Conservation (phyloP, 1,140 invertebrate species). For the Tetragonula clypearis region DNA sequence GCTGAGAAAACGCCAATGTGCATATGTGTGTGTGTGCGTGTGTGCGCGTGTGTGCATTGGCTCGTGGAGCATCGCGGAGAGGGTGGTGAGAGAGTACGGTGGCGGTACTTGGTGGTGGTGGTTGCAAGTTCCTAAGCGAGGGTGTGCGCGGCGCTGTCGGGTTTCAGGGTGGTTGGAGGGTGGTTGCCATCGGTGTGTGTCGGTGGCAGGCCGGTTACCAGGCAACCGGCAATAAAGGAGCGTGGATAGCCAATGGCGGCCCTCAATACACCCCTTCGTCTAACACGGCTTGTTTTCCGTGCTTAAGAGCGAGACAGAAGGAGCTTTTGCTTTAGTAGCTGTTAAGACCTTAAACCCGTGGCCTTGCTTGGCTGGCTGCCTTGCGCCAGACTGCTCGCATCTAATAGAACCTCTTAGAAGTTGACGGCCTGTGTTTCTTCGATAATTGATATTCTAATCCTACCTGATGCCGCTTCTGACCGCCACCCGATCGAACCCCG, state of each 20-base stretch:
- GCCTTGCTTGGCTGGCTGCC: slow-evolving; percentile 39
- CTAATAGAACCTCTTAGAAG: slow-evolving; percentile 58
- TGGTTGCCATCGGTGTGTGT: slow-evolving; percentile 69
- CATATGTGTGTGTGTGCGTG: neutral
- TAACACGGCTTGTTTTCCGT: slow-evolving; percentile 79
- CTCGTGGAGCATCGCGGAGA: slow-evolving; percentile 25
- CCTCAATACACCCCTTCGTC: slow-evolving; percentile 79
- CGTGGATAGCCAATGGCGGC: slow-evolving; percentile 81
- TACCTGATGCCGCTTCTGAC: neutral
- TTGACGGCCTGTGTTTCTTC: slow-evolving; percentile 32
- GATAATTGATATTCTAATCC: slow-evolving; percentile 80
- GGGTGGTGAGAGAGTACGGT: slow-evolving; percentile 55
- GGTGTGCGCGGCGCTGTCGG: slow-evolving; percentile 61
- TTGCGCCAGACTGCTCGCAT: slow-evolving; percentile 34
- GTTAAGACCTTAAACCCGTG: slow-evolving; percentile 78
- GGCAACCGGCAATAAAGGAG: slow-evolving; percentile 80
- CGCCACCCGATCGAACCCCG: neutral
- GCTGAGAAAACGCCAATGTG: neutral
- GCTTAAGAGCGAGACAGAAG: slow-evolving; percentile 77
- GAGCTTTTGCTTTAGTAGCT: slow-evolving; percentile 81
- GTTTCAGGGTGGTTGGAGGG: slow-evolving; percentile 54
- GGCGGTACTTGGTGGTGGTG: slow-evolving; percentile 55
- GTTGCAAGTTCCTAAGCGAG: slow-evolving; percentile 63
- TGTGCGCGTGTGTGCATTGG: neutral
- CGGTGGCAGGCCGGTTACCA: slow-evolving; percentile 77